Evolutionary conservation across 2,797 vertebrate genomes (phyloP).

Genomic region (Myiotriccus ornatus): DNA sequence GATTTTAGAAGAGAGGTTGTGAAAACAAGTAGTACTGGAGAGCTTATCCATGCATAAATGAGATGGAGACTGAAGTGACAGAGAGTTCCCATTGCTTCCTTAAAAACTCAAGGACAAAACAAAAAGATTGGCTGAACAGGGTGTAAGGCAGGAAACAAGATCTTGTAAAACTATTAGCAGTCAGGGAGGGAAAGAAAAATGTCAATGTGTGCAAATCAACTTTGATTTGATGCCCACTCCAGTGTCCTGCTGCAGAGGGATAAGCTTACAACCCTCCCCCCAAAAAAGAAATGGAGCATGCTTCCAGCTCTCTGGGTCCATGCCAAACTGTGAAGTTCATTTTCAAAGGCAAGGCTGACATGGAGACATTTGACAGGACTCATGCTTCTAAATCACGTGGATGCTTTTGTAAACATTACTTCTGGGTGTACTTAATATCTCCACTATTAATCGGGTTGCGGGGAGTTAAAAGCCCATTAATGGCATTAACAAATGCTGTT

Average conservation of each 20-base stretch:
- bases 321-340: slow-evolving; percentile 51
- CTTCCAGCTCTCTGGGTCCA: not conserved
- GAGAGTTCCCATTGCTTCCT: not conserved
- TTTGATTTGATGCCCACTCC: not conserved
- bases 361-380: slow-evolving; percentile 50
- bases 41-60: slow-evolving; percentile 37
- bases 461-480: slow-evolving; percentile 66
- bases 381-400: slow-evolving; percentile 57
- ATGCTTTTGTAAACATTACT: slow-evolving; percentile 63
- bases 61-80: not conserved
- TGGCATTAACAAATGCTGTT: slow-evolving; percentile 60
- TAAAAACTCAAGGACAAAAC: not conserved
- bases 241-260: not conserved
- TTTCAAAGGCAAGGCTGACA: slow-evolving; percentile 62
- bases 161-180: not conserved
- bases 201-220: not conserved
- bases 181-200: not conserved
- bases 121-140: not conserved
- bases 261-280: not conserved
- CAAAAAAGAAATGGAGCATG: not conserved
- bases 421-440: slow-evolving; percentile 62
- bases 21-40: slow-evolving; percentile 31
- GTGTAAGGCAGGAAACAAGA: not conserved
- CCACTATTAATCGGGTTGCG: slow-evolving; percentile 55
- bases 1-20: slow-evolving; percentile 10